These are phyloP conservation scores for Epinotia bilunana DNA, from an alignment of 2,888 invertebrate species.

Conservation along the genomic window DNA sequence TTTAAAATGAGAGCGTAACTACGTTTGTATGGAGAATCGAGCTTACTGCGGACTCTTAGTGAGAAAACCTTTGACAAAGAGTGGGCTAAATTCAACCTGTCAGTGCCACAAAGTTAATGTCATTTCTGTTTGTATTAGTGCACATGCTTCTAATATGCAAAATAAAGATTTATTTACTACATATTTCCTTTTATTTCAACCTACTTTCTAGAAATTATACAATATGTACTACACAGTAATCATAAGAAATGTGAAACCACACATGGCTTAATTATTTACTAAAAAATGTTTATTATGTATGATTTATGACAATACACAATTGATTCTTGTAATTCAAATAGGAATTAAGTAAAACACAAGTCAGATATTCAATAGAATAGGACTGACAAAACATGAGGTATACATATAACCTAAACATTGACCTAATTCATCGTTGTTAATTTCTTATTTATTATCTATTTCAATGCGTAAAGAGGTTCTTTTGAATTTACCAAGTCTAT, in stretches of 20 bases:
- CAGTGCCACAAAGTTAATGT: background rate
- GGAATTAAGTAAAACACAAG: conserved; percentile 10
- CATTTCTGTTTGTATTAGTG: conserved; percentile 31
- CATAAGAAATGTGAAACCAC: conserved; percentile 5
- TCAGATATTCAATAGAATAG: conserved; percentile 28
- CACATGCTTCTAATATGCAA: conserved; percentile 32
- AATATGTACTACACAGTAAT: background rate
- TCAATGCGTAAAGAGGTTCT: conserved; percentile 78
- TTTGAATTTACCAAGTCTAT: conserved; percentile 70
- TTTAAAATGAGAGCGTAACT: no score
- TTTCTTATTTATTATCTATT: conserved; percentile 75
- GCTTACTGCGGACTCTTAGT: no score
- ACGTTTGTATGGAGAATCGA: no score
- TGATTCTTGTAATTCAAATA: conserved; percentile 11
- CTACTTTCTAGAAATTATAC: background rate
- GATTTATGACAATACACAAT: conserved; percentile 21
- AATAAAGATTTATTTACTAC: conserved; percentile 41
- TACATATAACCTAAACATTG: conserved; percentile 21
- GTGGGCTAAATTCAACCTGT: background rate
- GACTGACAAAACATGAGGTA: conserved; percentile 17
- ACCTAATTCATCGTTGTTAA: conserved; percentile 46
- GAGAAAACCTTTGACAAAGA: background rate
- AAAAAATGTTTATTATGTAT: conserved; percentile 3
- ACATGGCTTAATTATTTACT: conserved; percentile 5
- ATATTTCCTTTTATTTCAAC: conserved; percentile 8